Evolutionary conservation across 2,113 vertebrate species (phyloP).

Genomic region (Neotragus moschatus): DNA sequence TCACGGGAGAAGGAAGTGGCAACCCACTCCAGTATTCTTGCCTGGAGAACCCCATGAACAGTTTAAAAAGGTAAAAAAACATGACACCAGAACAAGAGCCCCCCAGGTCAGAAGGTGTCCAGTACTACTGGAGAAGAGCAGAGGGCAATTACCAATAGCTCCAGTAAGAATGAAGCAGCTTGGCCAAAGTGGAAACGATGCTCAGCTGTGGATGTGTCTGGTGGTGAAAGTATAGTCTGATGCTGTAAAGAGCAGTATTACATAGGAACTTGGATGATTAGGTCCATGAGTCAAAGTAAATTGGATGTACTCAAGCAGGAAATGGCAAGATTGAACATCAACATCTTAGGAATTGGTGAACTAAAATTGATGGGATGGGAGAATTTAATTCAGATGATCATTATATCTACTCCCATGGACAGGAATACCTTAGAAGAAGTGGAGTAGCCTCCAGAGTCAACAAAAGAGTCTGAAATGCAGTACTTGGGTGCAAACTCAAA

Average conservation of each 20-base stretch:
- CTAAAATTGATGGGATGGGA: not conserved
- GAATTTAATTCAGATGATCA: not conserved
- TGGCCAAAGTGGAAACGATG: not conserved
- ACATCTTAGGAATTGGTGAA: not conserved
- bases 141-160: not conserved
- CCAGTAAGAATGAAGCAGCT: not conserved
- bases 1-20: not conserved
- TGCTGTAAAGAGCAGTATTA: not conserved
- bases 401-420: not conserved
- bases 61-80: not conserved
- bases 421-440: not conserved
- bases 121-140: not conserved
- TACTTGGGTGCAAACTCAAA: not conserved
- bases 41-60: not conserved
- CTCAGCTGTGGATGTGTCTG: not conserved
- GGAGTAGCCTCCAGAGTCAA: not conserved
- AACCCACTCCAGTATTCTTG: not conserved
- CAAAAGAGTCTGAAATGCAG: not conserved
- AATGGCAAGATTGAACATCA: not conserved
- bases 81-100: not conserved
- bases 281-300: not conserved
- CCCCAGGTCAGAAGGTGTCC: not conserved
- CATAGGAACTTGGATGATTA: not conserved
- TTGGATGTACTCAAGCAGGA: not conserved
- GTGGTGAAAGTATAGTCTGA: not conserved